Evolutionary conservation across 2,113 vertebrate species (phyloP), one percentile per base, ranked within the genome.

Genomic region (Sylvietta virens): DNA sequence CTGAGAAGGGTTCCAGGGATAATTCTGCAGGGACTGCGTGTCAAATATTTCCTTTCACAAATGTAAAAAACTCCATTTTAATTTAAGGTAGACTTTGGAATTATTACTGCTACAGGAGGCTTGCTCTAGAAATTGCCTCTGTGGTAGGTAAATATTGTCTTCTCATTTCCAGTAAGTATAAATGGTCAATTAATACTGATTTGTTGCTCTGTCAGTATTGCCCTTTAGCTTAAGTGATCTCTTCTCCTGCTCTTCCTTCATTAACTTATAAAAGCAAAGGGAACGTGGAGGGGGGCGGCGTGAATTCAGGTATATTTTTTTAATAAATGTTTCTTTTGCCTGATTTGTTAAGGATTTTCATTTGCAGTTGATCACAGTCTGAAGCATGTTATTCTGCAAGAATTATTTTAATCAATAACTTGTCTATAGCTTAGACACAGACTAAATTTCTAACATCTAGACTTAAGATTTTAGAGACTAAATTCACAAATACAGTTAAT

Each of bases 151-250:
- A 56, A 64, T 54, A 81, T 4, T 57, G 64, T 88, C 39, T 86
- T 90, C 69, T 77, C 35, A 56, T 78, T 94, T 71, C 60, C 76
- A 70, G 37, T 70, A 70, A 72, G 58, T 83, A 78, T 74, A 92
- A 94, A 74, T 54, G 54, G 50, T 58, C 79, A 73, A 47, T 92
- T 94, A 87, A 88, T 92, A 93, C 17, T 81, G 57, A 90, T 70
- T 86, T 86, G 79, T 85, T 90, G 45, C 47, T 88, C 50, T 92
- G 71, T 86, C 86, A 86, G 62, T 28, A 58, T 11, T 93, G 65
- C 61, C 73, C 84, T 95, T 91, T 81, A 92, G 65, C 47, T 90
- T 60, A 93, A 90, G 27, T 51, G 24, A 81, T 91, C 21, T 88
- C 57, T 88, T 67, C 40, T 88, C 37, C n/a, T 71, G 42, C 30